Evolutionary conservation across 2,797 vertebrate species (phyloP).

Genomic region (Lutjanus argentimaculatus): DNA sequence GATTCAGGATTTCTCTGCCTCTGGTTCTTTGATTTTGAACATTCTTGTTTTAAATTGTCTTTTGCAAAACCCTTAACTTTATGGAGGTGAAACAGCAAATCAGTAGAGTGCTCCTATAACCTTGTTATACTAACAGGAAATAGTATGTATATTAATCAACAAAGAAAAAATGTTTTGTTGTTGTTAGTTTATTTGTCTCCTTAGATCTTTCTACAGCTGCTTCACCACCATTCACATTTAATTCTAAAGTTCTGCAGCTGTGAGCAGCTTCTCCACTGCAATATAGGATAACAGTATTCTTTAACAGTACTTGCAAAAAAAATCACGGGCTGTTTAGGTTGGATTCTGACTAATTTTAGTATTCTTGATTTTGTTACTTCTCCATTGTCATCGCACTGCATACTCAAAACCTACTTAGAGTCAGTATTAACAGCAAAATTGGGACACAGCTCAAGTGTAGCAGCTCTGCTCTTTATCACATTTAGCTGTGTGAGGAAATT

Average conservation of each 20-base stretch:
- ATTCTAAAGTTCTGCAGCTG: neutral
- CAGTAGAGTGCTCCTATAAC: neutral
- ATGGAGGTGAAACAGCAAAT: neutral
- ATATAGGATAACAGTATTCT: neutral
- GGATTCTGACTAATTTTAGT: neutral
- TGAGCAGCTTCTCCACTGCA: neutral
- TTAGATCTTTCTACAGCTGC: neutral
- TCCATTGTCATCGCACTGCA: neutral
- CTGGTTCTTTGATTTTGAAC: neutral
- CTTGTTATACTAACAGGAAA: neutral
- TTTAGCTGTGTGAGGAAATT: neutral
- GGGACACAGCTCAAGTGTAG: slow-evolving; percentile 1
- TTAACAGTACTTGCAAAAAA: too few species aligned
- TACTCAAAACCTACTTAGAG: neutral
- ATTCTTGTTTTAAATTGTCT: neutral
- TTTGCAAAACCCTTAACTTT: neutral
- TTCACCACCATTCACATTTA: neutral
- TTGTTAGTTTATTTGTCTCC: neutral
- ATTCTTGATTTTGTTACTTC: neutral
- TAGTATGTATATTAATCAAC: too few species aligned
- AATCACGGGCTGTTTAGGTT: neutral
- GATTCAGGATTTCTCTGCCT: neutral
- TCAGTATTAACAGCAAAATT: neutral
- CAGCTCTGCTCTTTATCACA: neutral
- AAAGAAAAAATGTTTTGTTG: neutral